Evolutionary conservation across 1,140 invertebrate species (phyloP), one percentile per base, ranked within the genome.

Genomic region (Anastrepha obliqua): DNA sequence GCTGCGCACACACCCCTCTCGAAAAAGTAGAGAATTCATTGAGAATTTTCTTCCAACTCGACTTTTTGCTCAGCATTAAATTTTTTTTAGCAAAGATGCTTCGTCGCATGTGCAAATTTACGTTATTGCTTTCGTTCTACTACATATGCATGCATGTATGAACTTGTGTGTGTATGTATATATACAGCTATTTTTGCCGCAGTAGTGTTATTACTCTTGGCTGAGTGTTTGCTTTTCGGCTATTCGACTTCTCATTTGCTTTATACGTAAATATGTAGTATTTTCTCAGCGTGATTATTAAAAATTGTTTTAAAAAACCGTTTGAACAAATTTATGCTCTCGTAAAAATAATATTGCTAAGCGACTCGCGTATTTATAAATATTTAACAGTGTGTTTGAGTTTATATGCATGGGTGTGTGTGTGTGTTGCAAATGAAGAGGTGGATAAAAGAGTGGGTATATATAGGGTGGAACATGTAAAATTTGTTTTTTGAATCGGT

Each of bases 271-370:
- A 29, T 81, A 20, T 58, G 47, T 62, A 20, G 0, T 60, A 51
- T 86, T 62, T 62, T 60, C 60, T 64, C 85, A 62, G 58, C 60
- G 85, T 42, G 58, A 86, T 86, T 86, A 62, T 86, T 86, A 81
- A 81, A 81, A 86, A 86, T 86, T 85, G 20, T 85, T 60, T 59
- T 86, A 42, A 86, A 86, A 86, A 86, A 86, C 13, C 51, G 47
- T 86, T 86, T 86, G 42, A 81, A 81, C 51, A 81, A 51, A 81
- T 81, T 51, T 81, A 81, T 81, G 74, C 29, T 47, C 74, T 81
- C 74, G 55, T 81, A 81, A 81, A 81, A 81, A 55, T 55, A 81
- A 55, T 81, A 55, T 55, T 9, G 74, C 74, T 81, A 29, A 81
- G 74, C 74, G 74, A 55, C 47, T 20, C 44, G 74, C 6, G 74